These are phyloP conservation scores for Eurosta solidaginis DNA, from an alignment of 1,140 invertebrate genomes.

Conservation along the genomic window DNA sequence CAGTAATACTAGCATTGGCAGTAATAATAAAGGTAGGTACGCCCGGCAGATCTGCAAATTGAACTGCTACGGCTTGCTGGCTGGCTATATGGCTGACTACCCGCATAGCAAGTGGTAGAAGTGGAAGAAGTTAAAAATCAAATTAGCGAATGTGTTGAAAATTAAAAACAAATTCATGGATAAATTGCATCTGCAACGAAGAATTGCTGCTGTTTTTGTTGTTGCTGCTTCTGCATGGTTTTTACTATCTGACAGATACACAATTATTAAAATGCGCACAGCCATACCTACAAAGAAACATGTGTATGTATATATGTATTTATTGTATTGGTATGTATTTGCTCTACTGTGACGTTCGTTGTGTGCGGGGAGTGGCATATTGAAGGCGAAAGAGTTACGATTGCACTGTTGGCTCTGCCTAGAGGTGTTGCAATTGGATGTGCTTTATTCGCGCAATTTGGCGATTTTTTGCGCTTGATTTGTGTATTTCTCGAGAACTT, in stretches of 20 bases:
- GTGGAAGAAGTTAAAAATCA: constrained; percentile 59
- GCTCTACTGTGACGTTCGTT: neutral
- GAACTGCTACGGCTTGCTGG: neutral
- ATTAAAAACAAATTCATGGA: constrained; percentile 61
- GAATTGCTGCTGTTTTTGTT: constrained; percentile 17
- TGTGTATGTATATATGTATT: neutral
- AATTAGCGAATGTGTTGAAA: constrained; percentile 61
- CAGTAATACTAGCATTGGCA: constrained; percentile 8
- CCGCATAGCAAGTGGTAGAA: constrained; percentile 35
- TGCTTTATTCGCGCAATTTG: constrained; percentile 55
- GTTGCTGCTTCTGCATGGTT: too few species aligned
- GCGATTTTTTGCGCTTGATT: constrained; percentile 28
- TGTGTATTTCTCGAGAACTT: neutral
- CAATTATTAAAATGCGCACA: constrained; percentile 57
- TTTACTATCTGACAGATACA: constrained; percentile 46
- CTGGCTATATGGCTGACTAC: too few species aligned
- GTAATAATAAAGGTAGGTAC: constrained; percentile 12
- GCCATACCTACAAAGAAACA: constrained; percentile 19
- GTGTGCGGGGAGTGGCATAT: constrained; percentile 36
- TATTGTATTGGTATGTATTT: neutral
- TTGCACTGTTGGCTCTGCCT: constrained; percentile 36
- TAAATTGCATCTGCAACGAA: constrained; percentile 57
- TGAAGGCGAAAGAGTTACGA: neutral
- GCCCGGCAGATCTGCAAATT: neutral
- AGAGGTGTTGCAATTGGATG: constrained; percentile 59